Evolutionary conservation across 2,888 invertebrate species (phyloP).

Genomic region (Spisula solida): DNA sequence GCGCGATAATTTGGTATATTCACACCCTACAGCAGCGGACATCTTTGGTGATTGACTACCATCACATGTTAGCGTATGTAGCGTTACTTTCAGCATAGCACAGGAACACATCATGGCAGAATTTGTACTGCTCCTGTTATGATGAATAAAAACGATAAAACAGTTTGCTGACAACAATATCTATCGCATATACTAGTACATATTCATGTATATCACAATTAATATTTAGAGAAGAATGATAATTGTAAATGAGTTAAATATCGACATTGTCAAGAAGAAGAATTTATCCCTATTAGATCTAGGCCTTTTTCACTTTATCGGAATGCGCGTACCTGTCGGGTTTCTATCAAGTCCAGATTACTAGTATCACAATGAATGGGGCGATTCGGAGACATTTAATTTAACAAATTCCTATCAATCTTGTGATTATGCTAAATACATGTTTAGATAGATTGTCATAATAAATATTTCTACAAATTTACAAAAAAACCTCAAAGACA

Average conservation of each 20-base stretch:
- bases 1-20: too few relatives aligned
- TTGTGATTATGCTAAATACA: too few relatives aligned
- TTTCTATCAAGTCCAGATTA: too few relatives aligned
- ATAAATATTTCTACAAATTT: background rate
- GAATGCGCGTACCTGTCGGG: too few relatives aligned
- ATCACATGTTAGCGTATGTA: slow-evolving; percentile 30
- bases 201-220: background rate
- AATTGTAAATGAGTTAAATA: background rate
- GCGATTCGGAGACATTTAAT: too few relatives aligned
- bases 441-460: too few relatives aligned
- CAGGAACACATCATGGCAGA: slow-evolving; percentile 21
- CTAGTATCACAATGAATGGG: too few relatives aligned
- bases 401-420: too few relatives aligned
- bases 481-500: too few relatives aligned
- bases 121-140: slow-evolving; percentile 29
- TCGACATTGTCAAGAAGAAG: background rate
- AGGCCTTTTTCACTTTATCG: too few relatives aligned
- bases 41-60: background rate
- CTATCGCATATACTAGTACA: background rate
- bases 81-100: background rate
- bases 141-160: background rate
- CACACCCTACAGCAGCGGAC: too few relatives aligned
- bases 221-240: background rate
- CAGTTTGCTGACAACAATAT: background rate
- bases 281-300: background rate